Evolutionary conservation across 2,888 invertebrate genomes (phyloP).

Genomic region (Ditylenchus weischeri): DNA sequence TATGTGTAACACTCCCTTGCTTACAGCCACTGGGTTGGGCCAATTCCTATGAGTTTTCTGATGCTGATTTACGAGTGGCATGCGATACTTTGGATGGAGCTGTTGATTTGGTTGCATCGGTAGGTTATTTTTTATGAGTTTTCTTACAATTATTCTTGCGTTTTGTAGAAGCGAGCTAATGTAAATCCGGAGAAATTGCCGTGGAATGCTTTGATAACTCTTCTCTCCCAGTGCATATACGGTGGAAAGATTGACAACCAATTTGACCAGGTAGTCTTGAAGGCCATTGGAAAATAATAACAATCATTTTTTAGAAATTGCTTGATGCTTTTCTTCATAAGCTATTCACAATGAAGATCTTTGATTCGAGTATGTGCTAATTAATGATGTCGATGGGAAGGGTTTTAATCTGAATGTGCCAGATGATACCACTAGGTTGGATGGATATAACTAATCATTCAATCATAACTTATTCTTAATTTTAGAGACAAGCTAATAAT

Average conservation of each 20-base stretch:
- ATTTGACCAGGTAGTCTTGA: conserved; percentile 75
- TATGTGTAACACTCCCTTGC: not conserved
- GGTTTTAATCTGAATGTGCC: conserved; percentile 69
- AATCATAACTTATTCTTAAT: no score
- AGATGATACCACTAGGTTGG: conserved; percentile 60
- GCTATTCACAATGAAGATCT: conserved; percentile 89
- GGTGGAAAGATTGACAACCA: conserved; percentile 99
- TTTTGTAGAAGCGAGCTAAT: conserved; percentile 65
- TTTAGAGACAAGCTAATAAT: conserved; percentile 88
- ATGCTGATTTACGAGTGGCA: conserved; percentile 92
- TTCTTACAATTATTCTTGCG: not conserved
- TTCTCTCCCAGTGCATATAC: conserved; percentile 97
- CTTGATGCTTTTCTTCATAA: conserved; percentile 67
- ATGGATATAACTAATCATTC: not conserved
- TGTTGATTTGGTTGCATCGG: conserved; percentile 95
- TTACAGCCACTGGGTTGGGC: conserved; percentile 89
- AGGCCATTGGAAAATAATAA: conserved; percentile 2
- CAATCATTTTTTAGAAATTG: conserved; percentile 39
- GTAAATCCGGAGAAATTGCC: conserved; percentile 97
- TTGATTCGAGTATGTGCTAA: conserved; percentile 88
- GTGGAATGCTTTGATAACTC: conserved; percentile 93
- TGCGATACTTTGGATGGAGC: conserved; percentile 98
- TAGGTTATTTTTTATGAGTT: conserved; percentile 53
- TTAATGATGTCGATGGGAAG: conserved; percentile 71
- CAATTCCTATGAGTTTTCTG: conserved; percentile 97